Percentiles rank a stretch among this genome's conserved stretches.
Conservation (phyloP, 2,797 vertebrate species). For the Sciaenops ocellatus region DNA sequence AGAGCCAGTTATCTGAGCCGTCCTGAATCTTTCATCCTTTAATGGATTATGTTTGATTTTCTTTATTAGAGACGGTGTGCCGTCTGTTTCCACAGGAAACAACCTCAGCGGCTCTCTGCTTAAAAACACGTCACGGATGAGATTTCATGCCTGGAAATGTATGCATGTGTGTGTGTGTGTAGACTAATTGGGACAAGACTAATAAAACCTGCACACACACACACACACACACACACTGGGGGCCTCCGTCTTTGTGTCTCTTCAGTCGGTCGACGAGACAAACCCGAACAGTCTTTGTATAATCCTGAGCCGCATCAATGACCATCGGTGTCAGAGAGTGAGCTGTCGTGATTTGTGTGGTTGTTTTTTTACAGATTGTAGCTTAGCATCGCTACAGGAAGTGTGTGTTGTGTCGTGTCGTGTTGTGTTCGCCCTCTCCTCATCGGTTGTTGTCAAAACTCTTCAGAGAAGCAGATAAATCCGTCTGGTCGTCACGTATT, state of each 20-base stretch:
- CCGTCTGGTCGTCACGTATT: constrained; percentile 3
- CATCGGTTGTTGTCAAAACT: constrained; percentile 34
- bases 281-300: constrained; percentile 39
- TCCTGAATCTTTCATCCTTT: background rate
- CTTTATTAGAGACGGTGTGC: background rate
- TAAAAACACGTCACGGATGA: constrained; percentile 7
- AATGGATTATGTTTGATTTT: background rate
- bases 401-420: constrained; percentile 2
- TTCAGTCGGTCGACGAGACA: constrained; percentile 6
- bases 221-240: constrained; percentile 8
- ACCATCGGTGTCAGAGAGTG: constrained; percentile 36
- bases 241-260: constrained; percentile 25
- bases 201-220: constrained; percentile 16
- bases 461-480: constrained; percentile 16
- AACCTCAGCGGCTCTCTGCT: background rate
- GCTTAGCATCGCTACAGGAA: constrained; percentile 4
- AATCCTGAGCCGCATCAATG: constrained; percentile 45
- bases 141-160: background rate
- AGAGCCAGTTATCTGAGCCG: too few relatives aligned
- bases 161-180: background rate
- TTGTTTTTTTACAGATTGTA: constrained; percentile 36
- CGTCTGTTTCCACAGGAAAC: background rate
- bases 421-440: background rate
- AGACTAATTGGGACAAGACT: constrained; percentile 35
- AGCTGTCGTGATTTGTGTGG: constrained; percentile 26